Evolutionary conservation across 1,140 invertebrate species (phyloP), one percentile per base, ranked within the genome.

Genomic region (Cotesia typhae): DNA sequence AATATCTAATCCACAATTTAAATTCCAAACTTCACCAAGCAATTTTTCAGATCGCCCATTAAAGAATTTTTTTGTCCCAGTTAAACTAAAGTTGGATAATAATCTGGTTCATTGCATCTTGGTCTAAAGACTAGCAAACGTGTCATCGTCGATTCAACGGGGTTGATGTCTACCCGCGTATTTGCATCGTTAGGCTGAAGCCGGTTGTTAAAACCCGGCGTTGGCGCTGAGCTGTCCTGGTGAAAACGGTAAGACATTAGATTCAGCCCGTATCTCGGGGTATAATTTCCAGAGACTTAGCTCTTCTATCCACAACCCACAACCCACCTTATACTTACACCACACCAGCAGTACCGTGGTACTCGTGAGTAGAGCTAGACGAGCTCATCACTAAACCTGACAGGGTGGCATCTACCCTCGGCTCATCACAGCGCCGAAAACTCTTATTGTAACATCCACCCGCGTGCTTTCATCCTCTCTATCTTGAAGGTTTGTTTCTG

Each of bases 161-260:
- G 55, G 73, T 72, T 75, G 72, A 71, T 66, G 76, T 71, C 77
- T 79, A 78, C 70, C 67, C 70, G 67, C 65, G 74, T 78, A 79
- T 79, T 81, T 74, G 79, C 77, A 73, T 80, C 80, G 81, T 85
- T 85, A 84, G 82, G 83, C 76, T 75, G 76, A 83, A 82, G 79
- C 78, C 79, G 68, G 41, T 71, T 64, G 77, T 64, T 77, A 78
- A 79, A 80, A 82, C 81, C 81, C 70, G 76, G 75, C 70, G 71
- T 28, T 77, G 72, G 74, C 64, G 75, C 52, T 71, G 61, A 76
- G 78, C 76, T 73, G 73, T 65, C 75, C 36, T 65, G 75, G 70
- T 47, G 41, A 47, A 47, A 52, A 70, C 71, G 73, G 75, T 72
- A 77, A 82, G 81, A 82, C 75, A 76, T 81, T 76, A 78, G 74